A percentile compares a stretch with the other conserved stretches of the same genome.
Conservation (phyloP, 1,140 invertebrate genomes). For the Hyphantria cunea region DNA sequence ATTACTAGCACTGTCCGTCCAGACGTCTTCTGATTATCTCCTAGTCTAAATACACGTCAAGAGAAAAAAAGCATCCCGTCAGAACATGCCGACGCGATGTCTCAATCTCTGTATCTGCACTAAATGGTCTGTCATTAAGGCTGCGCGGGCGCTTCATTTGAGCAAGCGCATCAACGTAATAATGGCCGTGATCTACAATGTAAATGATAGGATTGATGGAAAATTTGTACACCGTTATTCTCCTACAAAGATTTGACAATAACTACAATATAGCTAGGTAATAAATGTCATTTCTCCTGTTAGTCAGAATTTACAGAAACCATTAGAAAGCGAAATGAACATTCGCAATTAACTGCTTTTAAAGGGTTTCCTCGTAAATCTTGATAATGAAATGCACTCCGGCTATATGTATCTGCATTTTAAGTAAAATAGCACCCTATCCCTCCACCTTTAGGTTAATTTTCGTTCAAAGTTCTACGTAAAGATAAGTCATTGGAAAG, state of each 20-base stretch:
- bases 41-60: conserved; percentile 41
- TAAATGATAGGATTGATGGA: conserved; percentile 33
- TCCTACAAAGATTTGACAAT: background rate
- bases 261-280: too few species aligned
- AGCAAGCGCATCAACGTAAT: conserved; percentile 30
- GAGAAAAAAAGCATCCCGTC: conserved; percentile 50
- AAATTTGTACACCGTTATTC: conserved; percentile 15
- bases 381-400: conserved; percentile 69
- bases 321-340: conserved; percentile 54
- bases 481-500: conserved; percentile 76
- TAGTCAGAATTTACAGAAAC: conserved; percentile 45
- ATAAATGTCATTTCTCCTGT: background rate
- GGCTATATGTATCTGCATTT: conserved; percentile 31
- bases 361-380: conserved; percentile 75
- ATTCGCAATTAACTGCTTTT: conserved; percentile 67
- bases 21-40: conserved; percentile 28
- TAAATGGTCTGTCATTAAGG: conserved; percentile 58
- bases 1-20: conserved; percentile 11
- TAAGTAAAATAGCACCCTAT: conserved; percentile 35
- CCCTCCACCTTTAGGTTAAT: conserved; percentile 33
- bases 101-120: conserved; percentile 55
- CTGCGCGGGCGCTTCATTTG: conserved; percentile 28
- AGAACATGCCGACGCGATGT: conserved; percentile 39
- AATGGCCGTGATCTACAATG: conserved; percentile 35
- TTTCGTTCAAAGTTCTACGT: conserved; percentile 36